A percentile compares a stretch with the other conserved stretches of the same genome.
These are phyloP conservation scores for Hyles vespertilio DNA, from an alignment of 1,140 invertebrate genomes.

Conservation along the genomic window DNA sequence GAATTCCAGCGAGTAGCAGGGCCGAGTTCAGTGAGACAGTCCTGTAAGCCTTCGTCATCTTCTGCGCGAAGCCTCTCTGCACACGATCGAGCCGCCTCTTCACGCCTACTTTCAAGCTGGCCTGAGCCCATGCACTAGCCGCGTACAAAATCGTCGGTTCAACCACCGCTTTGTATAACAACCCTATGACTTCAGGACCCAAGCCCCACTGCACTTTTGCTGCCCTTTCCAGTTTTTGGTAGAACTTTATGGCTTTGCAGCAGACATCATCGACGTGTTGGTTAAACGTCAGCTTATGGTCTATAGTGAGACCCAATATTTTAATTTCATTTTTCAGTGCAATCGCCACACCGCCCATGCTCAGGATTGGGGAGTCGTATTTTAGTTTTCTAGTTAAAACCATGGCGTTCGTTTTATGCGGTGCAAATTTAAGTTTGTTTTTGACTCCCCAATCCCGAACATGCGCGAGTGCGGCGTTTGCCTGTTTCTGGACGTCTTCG, in stretches of 20 bases:
- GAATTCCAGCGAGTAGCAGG: background rate
- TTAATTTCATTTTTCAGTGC: too few species aligned
- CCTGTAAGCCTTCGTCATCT: background rate
- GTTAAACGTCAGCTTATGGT: too few species aligned
- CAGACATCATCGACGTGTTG: background rate
- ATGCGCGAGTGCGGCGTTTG: too few species aligned
- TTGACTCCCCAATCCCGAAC: too few species aligned
- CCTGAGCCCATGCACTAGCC: constrained; percentile 4
- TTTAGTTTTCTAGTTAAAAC: too few species aligned
- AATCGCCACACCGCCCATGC: too few species aligned
- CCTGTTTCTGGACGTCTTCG: too few species aligned
- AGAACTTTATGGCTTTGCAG: background rate
- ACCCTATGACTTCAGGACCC: constrained; percentile 1
- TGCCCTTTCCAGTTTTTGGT: background rate
- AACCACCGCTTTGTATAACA: constrained; percentile 6
- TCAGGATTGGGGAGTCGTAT: too few species aligned
- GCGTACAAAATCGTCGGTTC: constrained; percentile 13
- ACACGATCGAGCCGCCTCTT: background rate
- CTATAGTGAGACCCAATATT: too few species aligned
- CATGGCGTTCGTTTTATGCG: too few species aligned
- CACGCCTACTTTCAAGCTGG: background rate
- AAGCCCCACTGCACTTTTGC: constrained; percentile 4
- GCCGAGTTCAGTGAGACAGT: constrained; percentile 1
- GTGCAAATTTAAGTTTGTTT: too few species aligned
- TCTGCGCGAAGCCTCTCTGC: background rate